phyloP scores from a whole-genome alignment of 1,140 invertebrate genomes.

The Neodiprion pinetum region DNA sequence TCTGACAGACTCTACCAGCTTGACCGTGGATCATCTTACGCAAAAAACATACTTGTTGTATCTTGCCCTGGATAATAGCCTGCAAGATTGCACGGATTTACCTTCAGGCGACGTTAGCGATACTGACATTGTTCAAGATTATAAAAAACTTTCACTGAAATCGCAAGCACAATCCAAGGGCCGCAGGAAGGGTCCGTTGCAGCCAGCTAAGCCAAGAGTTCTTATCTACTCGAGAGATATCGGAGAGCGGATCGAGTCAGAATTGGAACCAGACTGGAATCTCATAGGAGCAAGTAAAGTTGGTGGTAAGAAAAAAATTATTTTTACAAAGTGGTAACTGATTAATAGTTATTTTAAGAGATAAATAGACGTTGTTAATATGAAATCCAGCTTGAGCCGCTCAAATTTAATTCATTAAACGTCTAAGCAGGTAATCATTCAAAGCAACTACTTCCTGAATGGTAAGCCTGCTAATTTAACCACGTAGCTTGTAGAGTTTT shows the following conservation, averaged over 20 bases:
- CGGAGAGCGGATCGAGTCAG: conserved; percentile 61
- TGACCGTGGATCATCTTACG: conserved; percentile 60
- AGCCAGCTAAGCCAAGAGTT: conserved; percentile 70
- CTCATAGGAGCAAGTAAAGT: conserved; percentile 69
- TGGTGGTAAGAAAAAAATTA: conserved; percentile 52
- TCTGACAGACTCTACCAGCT: conserved; percentile 52
- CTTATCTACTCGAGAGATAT: conserved; percentile 68
- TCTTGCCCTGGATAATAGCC: conserved; percentile 74
- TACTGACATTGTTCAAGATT: conserved; percentile 82
- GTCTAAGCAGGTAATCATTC: not conserved
- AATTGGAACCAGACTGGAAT: conserved; percentile 73
- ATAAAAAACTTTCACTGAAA: conserved; percentile 74
- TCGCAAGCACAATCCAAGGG: conserved; percentile 55
- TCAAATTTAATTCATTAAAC: conserved; percentile 3
- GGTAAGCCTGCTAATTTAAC: not conserved
- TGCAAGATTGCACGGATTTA: conserved; percentile 82
- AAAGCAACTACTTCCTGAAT: not conserved
- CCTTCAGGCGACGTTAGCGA: conserved; percentile 72
- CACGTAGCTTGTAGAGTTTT: not conserved
- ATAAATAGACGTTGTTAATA: not conserved
- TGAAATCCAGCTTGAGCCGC: too few relatives aligned
- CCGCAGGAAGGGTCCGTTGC: conserved; percentile 58
- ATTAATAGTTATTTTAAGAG: conserved; percentile 2
- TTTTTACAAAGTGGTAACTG: not conserved
- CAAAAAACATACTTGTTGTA: conserved; percentile 80